Evolutionary conservation across 1,140 invertebrate species (phyloP).

Genomic region (Drosophila santomea): DNA sequence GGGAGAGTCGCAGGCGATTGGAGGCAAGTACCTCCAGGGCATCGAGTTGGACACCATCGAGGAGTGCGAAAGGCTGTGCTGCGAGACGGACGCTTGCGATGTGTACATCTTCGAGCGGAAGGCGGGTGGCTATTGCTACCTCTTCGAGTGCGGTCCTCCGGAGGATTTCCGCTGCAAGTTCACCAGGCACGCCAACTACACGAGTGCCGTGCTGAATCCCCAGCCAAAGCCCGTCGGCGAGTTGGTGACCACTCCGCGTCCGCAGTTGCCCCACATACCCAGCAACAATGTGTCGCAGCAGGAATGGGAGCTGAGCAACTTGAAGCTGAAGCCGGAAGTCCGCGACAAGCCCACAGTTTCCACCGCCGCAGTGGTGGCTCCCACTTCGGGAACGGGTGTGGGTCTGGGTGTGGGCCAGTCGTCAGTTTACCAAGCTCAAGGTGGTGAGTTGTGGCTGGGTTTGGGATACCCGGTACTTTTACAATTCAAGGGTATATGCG

Average conservation of each 20-base stretch:
- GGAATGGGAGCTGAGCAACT: conserved; percentile 91
- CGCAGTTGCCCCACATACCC: conserved; percentile 65
- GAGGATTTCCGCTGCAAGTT: conserved; percentile 97
- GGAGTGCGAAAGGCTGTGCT: conserved; percentile 94
- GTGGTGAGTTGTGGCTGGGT: conserved; percentile 40
- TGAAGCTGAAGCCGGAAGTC: conserved; percentile 76
- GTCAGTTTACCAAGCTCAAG: conserved; percentile 39
- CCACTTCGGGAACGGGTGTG: conserved; percentile 15
- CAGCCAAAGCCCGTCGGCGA: conserved; percentile 42
- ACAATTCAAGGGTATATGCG: background rate
- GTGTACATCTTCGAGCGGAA: conserved; percentile 97
- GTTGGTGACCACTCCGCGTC: conserved; percentile 59
- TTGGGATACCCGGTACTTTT: background rate
- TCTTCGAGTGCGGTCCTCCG: conserved; percentile 95
- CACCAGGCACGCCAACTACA: conserved; percentile 94
- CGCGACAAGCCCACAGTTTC: conserved; percentile 57
- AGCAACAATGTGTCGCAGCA: conserved; percentile 87
- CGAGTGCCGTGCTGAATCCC: conserved; percentile 91
- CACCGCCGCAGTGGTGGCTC: conserved; percentile 13
- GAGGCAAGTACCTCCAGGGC: conserved; percentile 95
- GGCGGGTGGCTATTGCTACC: conserved; percentile 94
- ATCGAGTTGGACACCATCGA: conserved; percentile 91
- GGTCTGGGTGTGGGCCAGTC: conserved; percentile 26
- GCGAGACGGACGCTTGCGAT: conserved; percentile 93
- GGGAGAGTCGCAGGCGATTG: conserved; percentile 93